phyloP scores from a whole-genome alignment of 2,113 vertebrate genomes.

The Pardalotus punctatus region DNA sequence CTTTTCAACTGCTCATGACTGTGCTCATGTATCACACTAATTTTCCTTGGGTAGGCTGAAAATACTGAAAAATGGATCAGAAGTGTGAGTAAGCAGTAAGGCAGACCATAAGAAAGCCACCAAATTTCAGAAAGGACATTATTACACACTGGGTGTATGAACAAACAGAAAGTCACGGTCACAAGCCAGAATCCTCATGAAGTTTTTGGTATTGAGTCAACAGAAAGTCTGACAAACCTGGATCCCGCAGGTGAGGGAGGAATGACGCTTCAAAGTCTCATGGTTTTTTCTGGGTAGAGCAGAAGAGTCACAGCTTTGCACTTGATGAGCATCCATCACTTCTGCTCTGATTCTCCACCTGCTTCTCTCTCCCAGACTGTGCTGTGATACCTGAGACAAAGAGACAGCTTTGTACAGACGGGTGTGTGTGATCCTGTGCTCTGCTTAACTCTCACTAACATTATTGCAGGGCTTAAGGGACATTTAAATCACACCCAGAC shows the following conservation, averaged over 20 bases:
- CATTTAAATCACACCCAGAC: neutral
- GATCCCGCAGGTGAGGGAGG: neutral
- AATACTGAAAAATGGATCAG: neutral
- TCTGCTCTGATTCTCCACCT: neutral
- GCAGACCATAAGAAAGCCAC: neutral
- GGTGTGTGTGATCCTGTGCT: accelerated
- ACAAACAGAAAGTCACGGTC: neutral
- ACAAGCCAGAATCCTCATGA: neutral
- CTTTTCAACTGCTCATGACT: neutral
- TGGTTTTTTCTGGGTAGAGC: neutral
- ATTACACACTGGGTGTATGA: accelerated
- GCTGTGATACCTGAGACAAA: neutral
- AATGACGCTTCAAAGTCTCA: neutral
- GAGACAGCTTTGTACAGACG: neutral
- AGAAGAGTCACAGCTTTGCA: neutral
- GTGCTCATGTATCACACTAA: neutral
- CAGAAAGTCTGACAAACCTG: neutral
- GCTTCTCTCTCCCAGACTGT: neutral
- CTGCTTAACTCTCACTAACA: neutral
- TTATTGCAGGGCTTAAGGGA: neutral
- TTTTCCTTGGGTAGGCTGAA: neutral
- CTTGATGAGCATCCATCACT: neutral
- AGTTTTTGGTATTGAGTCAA: neutral
- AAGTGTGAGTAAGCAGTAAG: neutral
- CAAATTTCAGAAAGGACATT: neutral